These are phyloP conservation scores for Rhingia campestris DNA, from an alignment of 2,888 invertebrate species.

Conservation along the genomic window DNA sequence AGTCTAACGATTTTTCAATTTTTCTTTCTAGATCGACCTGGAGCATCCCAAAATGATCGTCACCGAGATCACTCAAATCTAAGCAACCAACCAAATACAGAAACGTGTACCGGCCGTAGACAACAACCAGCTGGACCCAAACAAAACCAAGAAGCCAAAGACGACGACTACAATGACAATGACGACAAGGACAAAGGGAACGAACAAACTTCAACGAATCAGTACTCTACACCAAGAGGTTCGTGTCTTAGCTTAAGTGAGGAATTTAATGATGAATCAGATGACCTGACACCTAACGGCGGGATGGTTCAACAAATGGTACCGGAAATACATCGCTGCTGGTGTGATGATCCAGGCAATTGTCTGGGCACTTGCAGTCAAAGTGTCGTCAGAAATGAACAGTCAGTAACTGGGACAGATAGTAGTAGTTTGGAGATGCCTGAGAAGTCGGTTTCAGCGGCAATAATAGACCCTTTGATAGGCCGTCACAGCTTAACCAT, in stretches of 20 bases:
- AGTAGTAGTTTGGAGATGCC: neutral
- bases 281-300: neutral
- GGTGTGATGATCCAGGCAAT: neutral
- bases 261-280: neutral
- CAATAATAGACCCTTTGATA: neutral
- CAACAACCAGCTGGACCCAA: slow-evolving; percentile 32
- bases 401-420: neutral
- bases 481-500: neutral
- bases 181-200: neutral
- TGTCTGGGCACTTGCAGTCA: neutral
- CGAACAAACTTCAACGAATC: slow-evolving; percentile 1
- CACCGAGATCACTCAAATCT: slow-evolving; percentile 77
- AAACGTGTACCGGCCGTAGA: slow-evolving; percentile 35
- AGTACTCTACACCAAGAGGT: slow-evolving; percentile 12
- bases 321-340: neutral
- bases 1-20: neutral
- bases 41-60: slow-evolving; percentile 76
- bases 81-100: slow-evolving; percentile 65
- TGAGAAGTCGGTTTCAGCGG: neutral
- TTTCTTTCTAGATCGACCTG: slow-evolving; percentile 44
- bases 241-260: neutral
- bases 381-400: neutral
- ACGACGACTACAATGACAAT: slow-evolving; percentile 42
- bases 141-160: slow-evolving; percentile 52
- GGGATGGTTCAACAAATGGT: too few species aligned